Evolutionary conservation across 2,113 vertebrate species (phyloP).

Genomic region (Phaethon lepturus): DNA sequence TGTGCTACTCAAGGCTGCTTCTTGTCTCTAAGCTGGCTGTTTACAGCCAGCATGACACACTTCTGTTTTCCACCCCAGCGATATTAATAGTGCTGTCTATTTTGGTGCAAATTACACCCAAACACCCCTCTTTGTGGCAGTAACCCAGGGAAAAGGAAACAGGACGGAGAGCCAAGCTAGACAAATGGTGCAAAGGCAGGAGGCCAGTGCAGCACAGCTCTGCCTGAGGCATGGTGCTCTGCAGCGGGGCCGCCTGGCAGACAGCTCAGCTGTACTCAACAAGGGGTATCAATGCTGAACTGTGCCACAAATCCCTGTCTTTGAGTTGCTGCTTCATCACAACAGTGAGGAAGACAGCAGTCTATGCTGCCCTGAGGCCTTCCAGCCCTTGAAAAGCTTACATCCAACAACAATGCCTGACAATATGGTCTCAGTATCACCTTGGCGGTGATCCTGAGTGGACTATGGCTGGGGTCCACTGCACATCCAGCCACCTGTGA

Average conservation of each 20-base stretch:
- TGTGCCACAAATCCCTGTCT: neutral
- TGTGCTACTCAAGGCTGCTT: neutral
- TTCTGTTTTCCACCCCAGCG: neutral
- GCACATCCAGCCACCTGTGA: neutral
- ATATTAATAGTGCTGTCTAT: conserved; percentile 2
- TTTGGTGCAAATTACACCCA: conserved; percentile 10
- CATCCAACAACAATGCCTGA: neutral
- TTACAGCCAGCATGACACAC: conserved; percentile 22
- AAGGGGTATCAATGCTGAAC: rapidly evolving
- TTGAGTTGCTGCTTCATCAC: neutral
- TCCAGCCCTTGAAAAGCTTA: neutral
- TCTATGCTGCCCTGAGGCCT: neutral
- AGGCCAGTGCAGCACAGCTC: neutral
- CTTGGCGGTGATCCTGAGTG: neutral
- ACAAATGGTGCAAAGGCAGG: neutral
- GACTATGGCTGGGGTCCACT: neutral
- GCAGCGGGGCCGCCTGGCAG: neutral
- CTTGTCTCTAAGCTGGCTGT: neutral
- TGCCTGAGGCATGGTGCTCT: neutral
- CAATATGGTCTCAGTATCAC: rapidly evolving
- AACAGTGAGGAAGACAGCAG: neutral
- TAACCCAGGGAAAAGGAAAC: neutral
- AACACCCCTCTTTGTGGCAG: neutral
- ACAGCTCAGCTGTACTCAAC: neutral
- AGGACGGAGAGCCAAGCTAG: neutral